Base-by-base conservation (phyloP, 1,140 invertebrate species). In the Archivesica marissinica region DNA sequence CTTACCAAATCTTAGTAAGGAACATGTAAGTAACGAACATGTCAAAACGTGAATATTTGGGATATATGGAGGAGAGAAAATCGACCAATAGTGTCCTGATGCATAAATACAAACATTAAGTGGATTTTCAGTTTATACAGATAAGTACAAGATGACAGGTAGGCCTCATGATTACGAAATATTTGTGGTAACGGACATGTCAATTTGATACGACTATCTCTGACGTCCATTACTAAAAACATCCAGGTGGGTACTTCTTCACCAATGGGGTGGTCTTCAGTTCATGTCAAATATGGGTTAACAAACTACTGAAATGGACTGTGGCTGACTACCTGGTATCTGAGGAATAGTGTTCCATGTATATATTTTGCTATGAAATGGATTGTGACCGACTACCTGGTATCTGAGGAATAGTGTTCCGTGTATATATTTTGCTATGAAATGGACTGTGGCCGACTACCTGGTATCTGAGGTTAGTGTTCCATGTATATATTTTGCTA, bases 21-120 rank as follows among this genome's bases (percentile, higher is more conserved):
- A 70, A 70, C 23, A 70, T 70, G 66, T 70, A 17, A 39, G 66
- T 70, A 70, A 70, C 66, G 38, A 70, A 30, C 33, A 23, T 64
- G 28, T 9, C 61, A 11, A 64, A 30, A 7, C 28, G n/a, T 13
- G n/a, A 6, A 4, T 9, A 28, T 9, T 64, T 6, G 28, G n/a
- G 6, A 7, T 13, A n/a, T 64, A 64, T 64, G 3, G 28, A 4
- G 33, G 33, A 64, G 7, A 30, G 25, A 64, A 64, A 33, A 9
- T 4, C 28, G n/a, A 64, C 3, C 7, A 30, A 64, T 64, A 30
- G 28, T 11, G 4, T 54, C 23, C 3, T 30, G 15, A 4, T 64
- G 6, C 6, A 6, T 38, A 28, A 11, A 9, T 30, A 7, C 3
- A 4, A 64, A 13, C 23, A 15, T 35, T 35, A n/a, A n/a, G n/a